Percentiles rank a stretch among this genome's conserved stretches.
phyloP scores from a whole-genome alignment of 2,797 vertebrate genomes.

The Phoebastria nigripes region DNA sequence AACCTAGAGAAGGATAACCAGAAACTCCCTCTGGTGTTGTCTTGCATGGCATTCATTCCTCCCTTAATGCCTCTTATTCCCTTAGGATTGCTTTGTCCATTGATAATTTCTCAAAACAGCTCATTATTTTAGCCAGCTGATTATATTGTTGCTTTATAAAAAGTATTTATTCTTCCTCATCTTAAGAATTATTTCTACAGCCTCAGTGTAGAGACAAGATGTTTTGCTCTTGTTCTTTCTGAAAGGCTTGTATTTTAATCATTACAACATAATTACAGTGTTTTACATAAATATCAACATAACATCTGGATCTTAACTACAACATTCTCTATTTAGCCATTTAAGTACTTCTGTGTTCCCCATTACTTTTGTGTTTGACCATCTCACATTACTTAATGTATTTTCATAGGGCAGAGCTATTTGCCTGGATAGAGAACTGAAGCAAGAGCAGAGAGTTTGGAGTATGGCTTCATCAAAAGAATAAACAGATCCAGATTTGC shows the following conservation, averaged over 20 bases:
- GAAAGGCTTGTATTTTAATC: not conserved
- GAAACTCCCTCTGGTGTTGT: not conserved
- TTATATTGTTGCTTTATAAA: not conserved
- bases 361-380: not conserved
- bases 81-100: not conserved
- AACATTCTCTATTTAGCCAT: not conserved
- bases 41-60: not conserved
- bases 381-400: not conserved
- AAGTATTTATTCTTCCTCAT: not conserved
- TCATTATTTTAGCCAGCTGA: slow-evolving; percentile 26
- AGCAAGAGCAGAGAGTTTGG: not conserved
- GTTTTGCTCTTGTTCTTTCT: not conserved
- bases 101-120: not conserved
- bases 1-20: not conserved
- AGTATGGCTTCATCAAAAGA: not conserved
- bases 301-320: not conserved
- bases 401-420: not conserved
- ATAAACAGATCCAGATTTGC: not conserved
- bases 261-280: not conserved
- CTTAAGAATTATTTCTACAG: not conserved
- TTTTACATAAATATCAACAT: not conserved
- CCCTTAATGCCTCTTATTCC: not conserved
- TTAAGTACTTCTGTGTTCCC: not conserved
- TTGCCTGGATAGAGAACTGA: not conserved
- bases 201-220: not conserved